Percentiles rank a stretch among this genome's conserved stretches.
Evolutionary conservation across 2,113 vertebrate genomes (phyloP).

Genomic region (Leucoraja erinaceus): DNA sequence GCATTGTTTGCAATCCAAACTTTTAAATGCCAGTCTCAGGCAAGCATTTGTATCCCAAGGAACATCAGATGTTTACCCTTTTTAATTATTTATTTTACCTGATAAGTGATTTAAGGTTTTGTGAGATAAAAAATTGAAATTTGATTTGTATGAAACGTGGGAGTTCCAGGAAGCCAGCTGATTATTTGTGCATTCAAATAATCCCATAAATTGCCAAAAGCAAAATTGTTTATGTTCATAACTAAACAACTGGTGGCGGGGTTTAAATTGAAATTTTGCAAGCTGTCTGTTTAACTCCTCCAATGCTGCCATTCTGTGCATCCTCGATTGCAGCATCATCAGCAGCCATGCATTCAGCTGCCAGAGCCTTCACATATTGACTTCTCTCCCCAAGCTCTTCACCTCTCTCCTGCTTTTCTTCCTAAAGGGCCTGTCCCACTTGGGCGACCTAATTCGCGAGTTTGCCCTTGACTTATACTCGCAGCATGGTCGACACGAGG

Average conservation of each 20-base stretch:
- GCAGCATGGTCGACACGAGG: too few relatives aligned
- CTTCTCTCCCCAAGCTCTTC: too few relatives aligned
- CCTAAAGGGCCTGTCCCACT: too few relatives aligned
- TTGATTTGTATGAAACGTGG: not conserved
- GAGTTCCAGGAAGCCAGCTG: not conserved
- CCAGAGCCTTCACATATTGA: too few relatives aligned
- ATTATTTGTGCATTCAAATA: not conserved
- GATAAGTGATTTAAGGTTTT: not conserved
- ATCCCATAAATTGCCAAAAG: not conserved
- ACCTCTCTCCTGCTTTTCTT: too few relatives aligned
- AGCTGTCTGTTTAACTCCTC: not conserved
- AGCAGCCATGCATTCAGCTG: too few relatives aligned
- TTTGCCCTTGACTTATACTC: too few relatives aligned
- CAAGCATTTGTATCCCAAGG: not conserved
- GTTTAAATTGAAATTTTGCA: not conserved
- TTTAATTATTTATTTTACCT: not conserved
- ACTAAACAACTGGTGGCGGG: not conserved
- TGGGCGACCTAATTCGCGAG: too few relatives aligned
- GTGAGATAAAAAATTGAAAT: conserved; percentile 1
- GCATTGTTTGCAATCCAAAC: not conserved
- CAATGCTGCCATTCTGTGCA: too few relatives aligned
- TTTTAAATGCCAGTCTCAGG: not conserved
- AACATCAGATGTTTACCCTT: too few relatives aligned
- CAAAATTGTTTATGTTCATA: not conserved
- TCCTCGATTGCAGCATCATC: too few relatives aligned